Percentiles rank a stretch among this genome's conserved stretches.
These are phyloP conservation scores for Cheiracanthium punctorium DNA, from an alignment of 2,888 invertebrate species.

Conservation along the genomic window DNA sequence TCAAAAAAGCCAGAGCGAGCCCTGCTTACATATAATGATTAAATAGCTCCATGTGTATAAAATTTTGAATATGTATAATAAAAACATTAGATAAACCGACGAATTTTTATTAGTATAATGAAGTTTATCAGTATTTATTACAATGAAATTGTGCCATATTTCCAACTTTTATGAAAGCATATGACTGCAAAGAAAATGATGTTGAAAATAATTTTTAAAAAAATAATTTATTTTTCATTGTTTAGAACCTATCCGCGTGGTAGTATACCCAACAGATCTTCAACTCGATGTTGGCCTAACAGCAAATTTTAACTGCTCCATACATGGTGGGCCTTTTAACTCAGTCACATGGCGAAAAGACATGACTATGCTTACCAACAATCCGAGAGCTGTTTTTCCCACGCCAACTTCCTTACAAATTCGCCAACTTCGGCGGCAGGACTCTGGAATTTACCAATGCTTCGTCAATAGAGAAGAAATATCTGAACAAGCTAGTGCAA, in stretches of 20 bases:
- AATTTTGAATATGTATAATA: too few species aligned
- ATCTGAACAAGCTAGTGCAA: conserved; percentile 47
- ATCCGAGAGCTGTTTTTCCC: conserved; percentile 42
- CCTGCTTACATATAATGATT: too few species aligned
- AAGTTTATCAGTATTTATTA: too few species aligned
- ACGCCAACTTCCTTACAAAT: conserved; percentile 48
- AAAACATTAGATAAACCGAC: too few species aligned
- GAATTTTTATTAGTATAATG: too few species aligned
- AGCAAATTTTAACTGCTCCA: conserved; percentile 62
- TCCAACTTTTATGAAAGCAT: too few species aligned
- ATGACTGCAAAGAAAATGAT: too few species aligned
- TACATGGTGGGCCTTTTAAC: conserved; percentile 37
- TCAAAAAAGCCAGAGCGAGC: too few species aligned
- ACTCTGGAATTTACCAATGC: conserved; percentile 60
- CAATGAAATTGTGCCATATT: too few species aligned
- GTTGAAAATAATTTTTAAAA: too few species aligned
- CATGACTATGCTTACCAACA: conserved; percentile 36
- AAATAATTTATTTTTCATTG: not conserved
- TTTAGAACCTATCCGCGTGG: conserved; percentile 54
- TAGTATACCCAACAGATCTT: conserved; percentile 45
- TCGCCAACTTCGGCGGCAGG: conserved; percentile 39
- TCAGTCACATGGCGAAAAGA: conserved; percentile 55
- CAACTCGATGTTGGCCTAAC: conserved; percentile 56
- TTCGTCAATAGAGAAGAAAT: conserved; percentile 49
- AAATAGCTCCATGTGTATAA: too few species aligned